A percentile compares a stretch with the other conserved stretches of the same genome.
Conservation (phyloP, 2,888 invertebrate species). For the Noctua pronuba region DNA sequence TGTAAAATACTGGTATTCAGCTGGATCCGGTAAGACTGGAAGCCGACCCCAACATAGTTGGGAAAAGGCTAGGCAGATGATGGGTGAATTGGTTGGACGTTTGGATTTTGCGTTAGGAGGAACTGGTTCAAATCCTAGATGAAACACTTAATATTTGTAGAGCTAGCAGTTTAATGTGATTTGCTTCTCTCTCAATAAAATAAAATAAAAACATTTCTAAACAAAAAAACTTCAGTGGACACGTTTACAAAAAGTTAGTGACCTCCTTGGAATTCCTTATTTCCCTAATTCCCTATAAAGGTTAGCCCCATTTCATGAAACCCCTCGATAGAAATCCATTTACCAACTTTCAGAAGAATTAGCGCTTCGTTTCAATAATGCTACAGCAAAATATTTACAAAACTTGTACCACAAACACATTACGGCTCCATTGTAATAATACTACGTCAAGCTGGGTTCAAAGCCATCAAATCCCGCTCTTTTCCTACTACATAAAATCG, state of each 20-base stretch:
- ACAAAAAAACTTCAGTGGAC: neutral
- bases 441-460: constrained; percentile 16
- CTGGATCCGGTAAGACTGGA: too few species aligned
- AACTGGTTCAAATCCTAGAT: too few species aligned
- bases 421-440: constrained; percentile 20
- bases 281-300: too few species aligned
- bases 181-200: neutral
- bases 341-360: neutral
- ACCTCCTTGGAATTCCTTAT: neutral
- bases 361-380: neutral
- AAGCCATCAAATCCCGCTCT: constrained; percentile 30
- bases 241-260: neutral
- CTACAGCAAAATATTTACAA: constrained; percentile 27
- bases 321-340: neutral
- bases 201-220: neutral
- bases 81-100: too few species aligned
- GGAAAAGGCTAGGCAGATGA: too few species aligned
- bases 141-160: too few species aligned
- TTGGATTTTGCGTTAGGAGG: too few species aligned
- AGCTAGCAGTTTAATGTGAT: neutral
- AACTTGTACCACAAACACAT: constrained; percentile 6
- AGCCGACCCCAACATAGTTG: too few species aligned
- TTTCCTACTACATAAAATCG: constrained; percentile 37
- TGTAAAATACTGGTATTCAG: too few species aligned
- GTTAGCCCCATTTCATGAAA: neutral